Base-by-base conservation (phyloP, 2,888 invertebrate species). In the Lasioglossum malachurum region DNA sequence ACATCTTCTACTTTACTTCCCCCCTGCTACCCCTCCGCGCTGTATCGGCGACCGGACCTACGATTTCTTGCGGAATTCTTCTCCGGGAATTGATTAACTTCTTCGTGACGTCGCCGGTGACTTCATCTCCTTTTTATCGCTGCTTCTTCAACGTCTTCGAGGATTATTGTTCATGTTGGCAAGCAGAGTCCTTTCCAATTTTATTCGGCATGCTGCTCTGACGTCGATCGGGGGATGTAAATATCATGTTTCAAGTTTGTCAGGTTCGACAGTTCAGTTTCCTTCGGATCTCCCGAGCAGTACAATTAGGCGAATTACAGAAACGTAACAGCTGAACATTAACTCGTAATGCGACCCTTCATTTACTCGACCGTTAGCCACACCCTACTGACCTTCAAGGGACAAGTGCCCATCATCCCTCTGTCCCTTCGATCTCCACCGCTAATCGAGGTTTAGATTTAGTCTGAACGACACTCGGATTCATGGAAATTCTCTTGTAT, bases 311-410 rank as follows among this genome's bases (percentile, higher is more conserved):
- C 92, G 94, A 95, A 95, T 95, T 93, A 92, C 94, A 93, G 64
- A 75, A 79, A 85, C 93, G 94, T 95, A 95, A 95, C 94, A 95
- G 95, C 94, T 94, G 95, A 94, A 92, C 95, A 93, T 95, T 94
- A 94, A 94, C 94, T 94, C 93, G 94, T 93, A 94, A 94, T 94
- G 94, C 91, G 94, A 95, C 94, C 95, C 95, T 94, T 95, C 95
- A 94, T 95, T 95, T 94, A 94, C 94, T 95, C 94, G 94, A 90
- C 93, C 94, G 94, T 95, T 95, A 94, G 93, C 93, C 93, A 92
- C 93, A 92, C 91, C 80, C 93, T 92, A 89, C 90, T 78, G 84
- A 90, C 89, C 91, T 89, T 89, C 90, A 87, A 89, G 89, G 90
- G 69, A 89, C 87, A 76, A 89, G 91, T 90, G 90, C 91, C 92